Percentiles rank a stretch among this genome's conserved stretches.
Evolutionary conservation across 2,113 vertebrate genomes (phyloP).

Genomic region (Cercocebus atys): DNA sequence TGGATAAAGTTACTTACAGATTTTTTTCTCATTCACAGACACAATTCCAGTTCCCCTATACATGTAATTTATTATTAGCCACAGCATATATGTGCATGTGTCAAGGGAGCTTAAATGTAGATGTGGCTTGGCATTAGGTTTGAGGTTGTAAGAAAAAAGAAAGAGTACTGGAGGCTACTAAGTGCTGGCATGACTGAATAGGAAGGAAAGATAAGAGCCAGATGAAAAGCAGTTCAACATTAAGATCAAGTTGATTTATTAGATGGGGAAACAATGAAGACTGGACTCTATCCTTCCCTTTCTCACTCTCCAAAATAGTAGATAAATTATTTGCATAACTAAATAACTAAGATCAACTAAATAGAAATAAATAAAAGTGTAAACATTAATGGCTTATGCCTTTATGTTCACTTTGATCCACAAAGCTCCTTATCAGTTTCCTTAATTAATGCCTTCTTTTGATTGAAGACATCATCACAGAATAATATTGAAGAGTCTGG

Average conservation of each 20-base stretch:
- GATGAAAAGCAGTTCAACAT: not conserved
- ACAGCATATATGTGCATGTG: not conserved
- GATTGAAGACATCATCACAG: constrained; percentile 23
- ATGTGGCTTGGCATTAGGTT: not conserved
- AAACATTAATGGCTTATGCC: constrained; percentile 29
- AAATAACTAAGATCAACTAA: constrained; percentile 43
- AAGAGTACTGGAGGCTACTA: not conserved
- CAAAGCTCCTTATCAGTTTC: constrained; percentile 23
- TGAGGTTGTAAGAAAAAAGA: not conserved
- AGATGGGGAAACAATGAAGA: not conserved
- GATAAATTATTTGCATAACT: constrained; percentile 23
- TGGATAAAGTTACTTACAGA: not conserved
- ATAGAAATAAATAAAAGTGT: constrained; percentile 38
- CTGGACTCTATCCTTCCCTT: not conserved
- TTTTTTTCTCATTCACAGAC: not conserved
- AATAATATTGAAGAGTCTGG: constrained; percentile 11
- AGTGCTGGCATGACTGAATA: not conserved
- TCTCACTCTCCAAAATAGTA: not conserved
- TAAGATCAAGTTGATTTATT: not conserved
- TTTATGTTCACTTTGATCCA: constrained; percentile 48
- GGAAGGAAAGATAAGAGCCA: not conserved
- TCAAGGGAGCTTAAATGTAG: not conserved
- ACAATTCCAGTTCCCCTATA: not conserved
- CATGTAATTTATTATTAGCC: not conserved
- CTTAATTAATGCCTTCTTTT: constrained; percentile 54